phyloP scores from a whole-genome alignment of 2,888 invertebrate genomes.

The Fragum whitleyi region DNA sequence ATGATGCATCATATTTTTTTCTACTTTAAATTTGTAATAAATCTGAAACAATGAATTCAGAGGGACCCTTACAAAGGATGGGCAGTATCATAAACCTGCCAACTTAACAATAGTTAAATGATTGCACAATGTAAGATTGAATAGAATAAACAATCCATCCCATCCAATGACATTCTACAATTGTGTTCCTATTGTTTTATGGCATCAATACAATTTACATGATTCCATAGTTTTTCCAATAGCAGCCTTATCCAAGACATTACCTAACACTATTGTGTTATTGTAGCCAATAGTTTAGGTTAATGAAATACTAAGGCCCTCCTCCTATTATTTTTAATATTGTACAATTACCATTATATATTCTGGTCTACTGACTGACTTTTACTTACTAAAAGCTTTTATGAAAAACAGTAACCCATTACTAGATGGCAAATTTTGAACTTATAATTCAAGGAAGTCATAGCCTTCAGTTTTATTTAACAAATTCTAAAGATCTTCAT shows the following conservation, averaged over 20 bases:
- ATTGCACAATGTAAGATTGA: not conserved
- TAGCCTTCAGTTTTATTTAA: too few species aligned
- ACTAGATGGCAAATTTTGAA: too few species aligned
- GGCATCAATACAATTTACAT: not conserved
- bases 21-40: too few species aligned
- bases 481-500: too few species aligned
- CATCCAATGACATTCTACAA: not conserved
- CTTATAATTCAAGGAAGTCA: too few species aligned
- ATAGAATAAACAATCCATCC: not conserved
- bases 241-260: not conserved
- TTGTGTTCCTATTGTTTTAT: not conserved
- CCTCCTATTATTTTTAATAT: not conserved
- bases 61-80: not conserved
- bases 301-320: not conserved
- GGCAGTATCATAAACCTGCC: too few species aligned
- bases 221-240: slow-evolving; percentile 12
- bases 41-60: too few species aligned
- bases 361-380: too few species aligned
- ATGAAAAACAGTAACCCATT: too few species aligned
- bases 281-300: slow-evolving; percentile 5
- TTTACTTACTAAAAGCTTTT: too few species aligned
- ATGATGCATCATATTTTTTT: too few species aligned
- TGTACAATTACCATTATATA: too few species aligned
- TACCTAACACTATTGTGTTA: slow-evolving; percentile 18
- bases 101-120: not conserved